Evolutionary conservation across 2,113 vertebrate species (phyloP), one percentile per base, ranked within the genome.

Genomic region (Istiophorus platypterus): DNA sequence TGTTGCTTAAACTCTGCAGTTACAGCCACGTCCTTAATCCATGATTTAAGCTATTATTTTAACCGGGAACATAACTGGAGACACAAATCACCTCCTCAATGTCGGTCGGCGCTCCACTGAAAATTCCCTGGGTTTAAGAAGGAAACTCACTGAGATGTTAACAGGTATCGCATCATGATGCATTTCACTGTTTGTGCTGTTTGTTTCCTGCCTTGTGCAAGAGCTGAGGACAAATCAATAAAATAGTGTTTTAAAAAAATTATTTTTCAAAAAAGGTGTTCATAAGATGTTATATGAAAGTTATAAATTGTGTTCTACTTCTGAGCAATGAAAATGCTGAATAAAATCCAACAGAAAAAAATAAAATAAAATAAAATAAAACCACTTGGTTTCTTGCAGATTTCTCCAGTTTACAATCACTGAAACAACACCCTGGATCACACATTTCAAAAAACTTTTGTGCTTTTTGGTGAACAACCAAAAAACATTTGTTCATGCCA

Each of bases 11-110:
- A 56, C 22, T 47, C 27, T 78, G n/a, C 26, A 63, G 13, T n/a
- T 39, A 64, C 74, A 74, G 22, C 31, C 69, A 66, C 62, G 20
- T 42, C 29, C 10, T 15, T 51, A 86, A 79, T 62, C 69, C 58
- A 82, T 7, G 0, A 34, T 57, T 75, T 14, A 65, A 75, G 26
- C 1, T 3, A 4, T 47, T 70, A 22, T 45, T 51, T 51, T 76
- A 49, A 70, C 29, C 24, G 1, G 15, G 20, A 64, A 13, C 64
- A 58, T 22, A 31, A 17, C n/a, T 24, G 34, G 11, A 51, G 15
- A 42, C 49, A 27, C 37, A 34, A 37, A 56, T 72, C 58, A 31
- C 2, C 18, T 14, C 27, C 41, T n/a, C 31, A 3, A 42, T 3
- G 66, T 78, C 75, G n/a, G n/a, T 77, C 22, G 14, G 3, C 5